phyloP scores from a whole-genome alignment of 2,113 vertebrate genomes.

The Podarcis muralis region DNA sequence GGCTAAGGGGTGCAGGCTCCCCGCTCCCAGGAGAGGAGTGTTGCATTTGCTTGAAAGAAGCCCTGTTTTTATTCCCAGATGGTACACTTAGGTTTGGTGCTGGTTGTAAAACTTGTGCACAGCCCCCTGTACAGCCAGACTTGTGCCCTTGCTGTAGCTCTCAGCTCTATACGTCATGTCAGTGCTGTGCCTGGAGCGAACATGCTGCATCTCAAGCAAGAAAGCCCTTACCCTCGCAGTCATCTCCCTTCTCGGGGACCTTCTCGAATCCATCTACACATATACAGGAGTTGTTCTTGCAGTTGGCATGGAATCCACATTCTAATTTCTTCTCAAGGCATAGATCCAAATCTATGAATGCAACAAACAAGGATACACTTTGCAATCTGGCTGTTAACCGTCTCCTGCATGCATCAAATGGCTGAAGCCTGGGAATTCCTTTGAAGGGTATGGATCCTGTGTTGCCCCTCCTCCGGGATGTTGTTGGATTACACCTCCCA shows the following conservation, averaged over 20 bases:
- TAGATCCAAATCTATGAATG: background rate
- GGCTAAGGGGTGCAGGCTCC: too few species aligned
- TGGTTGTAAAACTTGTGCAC: too few species aligned
- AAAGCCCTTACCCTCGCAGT: background rate
- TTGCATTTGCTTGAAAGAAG: background rate
- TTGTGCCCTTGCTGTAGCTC: background rate
- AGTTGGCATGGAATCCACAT: fast-evolving
- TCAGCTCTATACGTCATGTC: background rate
- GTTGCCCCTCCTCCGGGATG: too few species aligned
- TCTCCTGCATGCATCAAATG: background rate
- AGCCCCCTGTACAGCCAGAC: background rate
- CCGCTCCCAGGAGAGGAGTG: too few species aligned
- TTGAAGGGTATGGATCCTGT: too few species aligned
- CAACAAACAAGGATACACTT: background rate
- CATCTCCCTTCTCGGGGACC: fast-evolving
- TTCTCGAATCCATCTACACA: background rate
- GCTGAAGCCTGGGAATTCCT: background rate
- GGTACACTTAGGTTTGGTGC: background rate
- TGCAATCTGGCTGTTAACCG: background rate
- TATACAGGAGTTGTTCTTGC: fast-evolving
- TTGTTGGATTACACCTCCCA: background rate
- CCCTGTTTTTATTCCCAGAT: background rate
- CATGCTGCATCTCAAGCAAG: background rate
- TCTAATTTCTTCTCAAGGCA: fast-evolving
- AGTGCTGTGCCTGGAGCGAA: background rate